A percentile compares a stretch with the other conserved stretches of the same genome.
Conservation (phyloP, 2,113 vertebrate species). For the Rhipidura dahli region DNA sequence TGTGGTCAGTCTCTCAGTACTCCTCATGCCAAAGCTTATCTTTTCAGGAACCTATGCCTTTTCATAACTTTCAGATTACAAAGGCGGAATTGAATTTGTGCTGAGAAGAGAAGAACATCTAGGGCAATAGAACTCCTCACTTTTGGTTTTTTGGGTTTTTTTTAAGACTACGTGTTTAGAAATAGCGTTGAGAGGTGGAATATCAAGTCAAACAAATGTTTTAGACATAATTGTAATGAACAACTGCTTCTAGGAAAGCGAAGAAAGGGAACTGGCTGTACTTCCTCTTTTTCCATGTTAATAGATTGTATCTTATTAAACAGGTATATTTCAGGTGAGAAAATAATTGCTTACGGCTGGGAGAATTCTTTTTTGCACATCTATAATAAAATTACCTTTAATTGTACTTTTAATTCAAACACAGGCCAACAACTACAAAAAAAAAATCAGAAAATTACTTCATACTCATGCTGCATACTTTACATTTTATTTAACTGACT, state of each 20-base stretch:
- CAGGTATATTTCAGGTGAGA: not conserved
- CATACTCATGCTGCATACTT: not conserved
- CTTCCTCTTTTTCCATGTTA: not conserved
- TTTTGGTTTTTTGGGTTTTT: no score
- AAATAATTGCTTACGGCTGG: not conserved
- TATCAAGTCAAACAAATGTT: not conserved
- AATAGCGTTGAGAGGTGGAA: not conserved
- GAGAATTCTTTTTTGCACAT: not conserved
- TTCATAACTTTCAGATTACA: not conserved
- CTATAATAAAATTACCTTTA: not conserved
- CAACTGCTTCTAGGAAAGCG: not conserved
- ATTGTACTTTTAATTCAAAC: not conserved
- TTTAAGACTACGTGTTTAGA: not conserved
- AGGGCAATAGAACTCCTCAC: not conserved
- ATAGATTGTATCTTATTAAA: not conserved
- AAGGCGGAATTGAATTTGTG: not conserved
- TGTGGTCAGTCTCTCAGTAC: not conserved
- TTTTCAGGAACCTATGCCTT: not conserved
- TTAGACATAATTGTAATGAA: not conserved
- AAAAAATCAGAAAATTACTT: not conserved
- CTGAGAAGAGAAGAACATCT: not conserved
- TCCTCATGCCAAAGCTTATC: not conserved
- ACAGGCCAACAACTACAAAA: not conserved
- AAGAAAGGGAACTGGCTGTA: not conserved
- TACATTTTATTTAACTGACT: constrained; percentile 3